A percentile compares a stretch with the other conserved stretches of the same genome.
These are phyloP conservation scores for Grantiella picta DNA, from an alignment of 2,113 vertebrate species.

Conservation along the genomic window DNA sequence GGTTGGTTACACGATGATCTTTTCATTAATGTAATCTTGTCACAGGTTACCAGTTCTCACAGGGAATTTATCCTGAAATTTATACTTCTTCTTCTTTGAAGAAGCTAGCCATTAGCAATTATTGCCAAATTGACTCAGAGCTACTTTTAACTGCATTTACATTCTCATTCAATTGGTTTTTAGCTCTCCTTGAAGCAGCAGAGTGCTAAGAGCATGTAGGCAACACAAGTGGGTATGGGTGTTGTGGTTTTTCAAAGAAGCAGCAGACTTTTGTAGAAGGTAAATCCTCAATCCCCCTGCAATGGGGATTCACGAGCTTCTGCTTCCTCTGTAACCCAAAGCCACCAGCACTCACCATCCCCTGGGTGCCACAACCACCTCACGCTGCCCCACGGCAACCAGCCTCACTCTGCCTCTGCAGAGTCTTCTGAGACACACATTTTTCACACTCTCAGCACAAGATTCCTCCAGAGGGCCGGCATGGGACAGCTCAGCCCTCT, in stretches of 20 bases:
- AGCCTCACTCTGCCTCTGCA: background rate
- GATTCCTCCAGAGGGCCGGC: rapidly evolving
- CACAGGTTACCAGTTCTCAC: background rate
- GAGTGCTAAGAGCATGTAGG: rapidly evolving
- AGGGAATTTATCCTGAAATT: background rate
- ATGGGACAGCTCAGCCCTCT: background rate
- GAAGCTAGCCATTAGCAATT: background rate
- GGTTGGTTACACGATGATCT: background rate
- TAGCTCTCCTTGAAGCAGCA: background rate
- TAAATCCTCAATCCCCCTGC: background rate
- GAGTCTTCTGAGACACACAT: background rate
- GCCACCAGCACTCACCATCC: background rate
- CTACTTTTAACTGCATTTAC: background rate
- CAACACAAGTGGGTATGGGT: background rate
- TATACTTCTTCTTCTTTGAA: background rate
- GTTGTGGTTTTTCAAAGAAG: background rate
- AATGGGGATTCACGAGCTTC: background rate
- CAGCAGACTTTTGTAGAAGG: background rate
- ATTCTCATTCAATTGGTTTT: background rate
- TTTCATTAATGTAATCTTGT: background rate
- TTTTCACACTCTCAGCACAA: background rate
- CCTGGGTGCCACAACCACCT: background rate
- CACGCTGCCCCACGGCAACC: background rate
- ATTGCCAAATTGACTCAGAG: background rate
- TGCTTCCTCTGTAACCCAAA: background rate